Conservation (phyloP, 2,888 invertebrate genomes). For the Steinernema scapterisci region DNA sequence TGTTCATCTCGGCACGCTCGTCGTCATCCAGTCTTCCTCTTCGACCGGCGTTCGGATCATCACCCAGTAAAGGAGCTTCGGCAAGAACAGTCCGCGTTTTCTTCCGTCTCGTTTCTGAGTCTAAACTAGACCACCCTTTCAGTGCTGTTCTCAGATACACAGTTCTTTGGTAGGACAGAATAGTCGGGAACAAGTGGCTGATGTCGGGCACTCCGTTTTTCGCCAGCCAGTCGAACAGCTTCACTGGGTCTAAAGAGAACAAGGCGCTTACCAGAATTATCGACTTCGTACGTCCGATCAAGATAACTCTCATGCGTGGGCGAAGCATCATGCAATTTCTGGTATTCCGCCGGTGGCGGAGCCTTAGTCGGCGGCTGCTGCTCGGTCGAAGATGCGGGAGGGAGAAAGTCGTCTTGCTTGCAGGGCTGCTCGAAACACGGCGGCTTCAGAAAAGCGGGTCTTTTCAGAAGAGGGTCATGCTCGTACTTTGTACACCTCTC, state of each 20-base stretch:
- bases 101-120: conserved; percentile 47
- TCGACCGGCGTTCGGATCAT: conserved; percentile 14
- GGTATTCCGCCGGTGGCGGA: not conserved
- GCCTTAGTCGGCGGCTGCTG: not conserved
- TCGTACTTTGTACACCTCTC: conserved; percentile 49
- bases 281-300: not conserved
- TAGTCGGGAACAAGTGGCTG: conserved; percentile 52
- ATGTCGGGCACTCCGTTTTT: conserved; percentile 53
- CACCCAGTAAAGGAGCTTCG: conserved; percentile 32
- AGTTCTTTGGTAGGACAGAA: conserved; percentile 50
- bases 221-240: conserved; percentile 58
- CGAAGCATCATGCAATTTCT: conserved; percentile 2
- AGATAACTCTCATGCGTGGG: conserved; percentile 11
- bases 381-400: not conserved
- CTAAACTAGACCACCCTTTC: conserved; percentile 54
- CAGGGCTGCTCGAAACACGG: conserved; percentile 18
- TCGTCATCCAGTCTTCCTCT: conserved; percentile 4
- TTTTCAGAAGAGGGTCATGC: conserved; percentile 35
- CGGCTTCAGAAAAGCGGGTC: conserved; percentile 9
- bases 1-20: not conserved
- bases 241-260: conserved; percentile 60
- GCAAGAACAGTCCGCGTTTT: conserved; percentile 51
- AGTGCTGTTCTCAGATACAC: conserved; percentile 45
- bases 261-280: conserved; percentile 29
- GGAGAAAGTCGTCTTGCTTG: conserved; percentile 1